Base-by-base conservation (phyloP, 2,797 vertebrate species). In the Scolopax bukidnonensis region DNA sequence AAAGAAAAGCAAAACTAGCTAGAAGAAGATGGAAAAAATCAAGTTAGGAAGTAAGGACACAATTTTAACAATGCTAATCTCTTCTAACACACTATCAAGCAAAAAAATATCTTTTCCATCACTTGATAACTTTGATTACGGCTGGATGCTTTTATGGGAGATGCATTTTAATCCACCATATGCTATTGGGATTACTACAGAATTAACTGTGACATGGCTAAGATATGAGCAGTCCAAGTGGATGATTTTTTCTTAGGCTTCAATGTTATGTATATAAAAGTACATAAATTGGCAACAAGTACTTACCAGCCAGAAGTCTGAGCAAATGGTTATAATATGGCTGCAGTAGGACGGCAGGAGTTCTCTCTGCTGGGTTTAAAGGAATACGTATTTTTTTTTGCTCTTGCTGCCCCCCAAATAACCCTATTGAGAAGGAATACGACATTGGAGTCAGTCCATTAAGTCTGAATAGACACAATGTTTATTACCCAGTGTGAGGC, bases 1-100 rank as follows among this genome's bases (percentile, higher is more conserved):
- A 57, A 20, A 88, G 56, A 70, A 91, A 93, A 91, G 69, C 54
- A 90, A 93, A 95, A 82, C 69, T 69, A 36, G 11, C 36, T 84
- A 84, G 67, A 84, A 82, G 33, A 53, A 93, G 16, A 8, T 4
- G 79, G 54, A 51, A 54, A 70, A 89, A 86, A 84, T 21, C 16
- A 76, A 90, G n/a, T 38, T 74, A 76, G 43, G 33, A 93, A 84
- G 28, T 48, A 67, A 73, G 40, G 23, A 74, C 32, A 33, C 13
- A 64, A 50, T 67, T 88, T 69, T 67, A 51, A 84, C 36, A 81
- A 56, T 12, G 9, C 9, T 56, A 65, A 91, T 73, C n/a, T 64
- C 28, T 86, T 70, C 56, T 78, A 64, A 74, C 28, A 64, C 91
- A 60, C 20, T 73, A 91, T 57, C 16, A 69, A 75, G 32, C 9